Evolutionary conservation across 1,140 invertebrate species (phyloP), one percentile per base, ranked within the genome.

Genomic region (Glossosoma conforme): DNA sequence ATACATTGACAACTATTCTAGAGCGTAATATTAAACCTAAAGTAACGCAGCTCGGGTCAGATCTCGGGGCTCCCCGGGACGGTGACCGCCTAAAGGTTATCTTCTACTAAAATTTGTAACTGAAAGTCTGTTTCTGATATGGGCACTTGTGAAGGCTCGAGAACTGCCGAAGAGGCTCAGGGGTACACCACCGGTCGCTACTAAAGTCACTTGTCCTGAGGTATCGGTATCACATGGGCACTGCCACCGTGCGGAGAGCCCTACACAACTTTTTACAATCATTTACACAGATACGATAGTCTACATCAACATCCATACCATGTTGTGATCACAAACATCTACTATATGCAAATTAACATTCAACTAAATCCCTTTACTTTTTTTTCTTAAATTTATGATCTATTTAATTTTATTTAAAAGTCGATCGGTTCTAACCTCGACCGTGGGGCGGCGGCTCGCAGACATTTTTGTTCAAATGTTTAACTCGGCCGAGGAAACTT

Each of bases 251-350:
- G 11, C 36, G 36, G 14, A 18, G 15, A n/a, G 18, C 15, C 36
- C 20, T 40, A 40, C 37, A 47, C 51, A 45, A 52, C 52, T 30
- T 47, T 35, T 24, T 17, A 54, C 21, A 36, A n/a, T 35, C 22
- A 24, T 25, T 45, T 22, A 42, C 48, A 48, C 48, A 55, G 21
- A 50, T 55, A 55, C 52, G 44, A 10, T 35, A n/a, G n/a, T 54
- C 52, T 54, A 54, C 38, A 22, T 55, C 28, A 55, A 55, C 52
- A 55, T 46, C 44, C 22, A 55, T 49, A 55, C 52, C 46, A 49
- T 55, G 45, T 49, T 51, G 44, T 49, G 50, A 55, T 55, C 52
- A 55, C 52, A 55, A 55, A 55, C 52, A 54, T 48, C 52, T 54
- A 54, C 52, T 44, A 53, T 41, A 32, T 49, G 38, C 47, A 49